Evolutionary conservation across 2,888 invertebrate species (phyloP).

Genomic region (Agonopterix arenella): DNA sequence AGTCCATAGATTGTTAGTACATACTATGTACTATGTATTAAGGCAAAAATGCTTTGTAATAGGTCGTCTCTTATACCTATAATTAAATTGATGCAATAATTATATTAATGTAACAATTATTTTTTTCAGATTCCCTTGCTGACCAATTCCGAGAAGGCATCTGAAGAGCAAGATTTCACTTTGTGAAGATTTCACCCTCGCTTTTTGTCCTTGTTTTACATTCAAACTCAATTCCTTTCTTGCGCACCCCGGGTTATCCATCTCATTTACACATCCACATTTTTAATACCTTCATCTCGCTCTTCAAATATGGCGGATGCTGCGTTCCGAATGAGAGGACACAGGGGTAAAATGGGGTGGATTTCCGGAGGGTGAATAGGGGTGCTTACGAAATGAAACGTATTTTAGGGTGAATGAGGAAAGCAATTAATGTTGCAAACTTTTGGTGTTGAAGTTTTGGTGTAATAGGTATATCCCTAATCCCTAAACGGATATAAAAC

Average conservation of each 20-base stretch:
- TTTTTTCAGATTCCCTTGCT: neutral
- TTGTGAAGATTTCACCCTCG: conserved; percentile 32
- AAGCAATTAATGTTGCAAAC: conserved; percentile 34
- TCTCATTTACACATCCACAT: conserved; percentile 18
- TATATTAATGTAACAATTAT: neutral
- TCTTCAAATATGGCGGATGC: conserved; percentile 64
- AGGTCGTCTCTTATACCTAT: too few relatives aligned
- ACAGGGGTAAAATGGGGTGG: conserved; percentile 29
- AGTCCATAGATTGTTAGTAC: too few relatives aligned
- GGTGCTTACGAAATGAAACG: conserved; percentile 48
- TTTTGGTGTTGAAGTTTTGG: neutral
- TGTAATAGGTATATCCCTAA: too few relatives aligned
- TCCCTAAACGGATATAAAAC: too few relatives aligned
- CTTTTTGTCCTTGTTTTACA: conserved; percentile 42
- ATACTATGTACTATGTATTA: too few relatives aligned
- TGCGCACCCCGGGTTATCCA: conserved; percentile 27
- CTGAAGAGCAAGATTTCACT: conserved; percentile 22
- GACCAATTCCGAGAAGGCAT: conserved; percentile 8
- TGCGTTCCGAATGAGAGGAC: conserved; percentile 37
- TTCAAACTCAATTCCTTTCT: conserved; percentile 36
- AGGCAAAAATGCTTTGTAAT: too few relatives aligned
- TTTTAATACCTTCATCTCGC: conserved; percentile 15
- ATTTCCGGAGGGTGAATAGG: conserved; percentile 52
- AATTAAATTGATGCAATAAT: too few relatives aligned
- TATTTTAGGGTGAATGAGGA: conserved; percentile 42